Evolutionary conservation across 2,113 vertebrate species (phyloP).

Genomic region (Hydrochoerus hydrochaeris): DNA sequence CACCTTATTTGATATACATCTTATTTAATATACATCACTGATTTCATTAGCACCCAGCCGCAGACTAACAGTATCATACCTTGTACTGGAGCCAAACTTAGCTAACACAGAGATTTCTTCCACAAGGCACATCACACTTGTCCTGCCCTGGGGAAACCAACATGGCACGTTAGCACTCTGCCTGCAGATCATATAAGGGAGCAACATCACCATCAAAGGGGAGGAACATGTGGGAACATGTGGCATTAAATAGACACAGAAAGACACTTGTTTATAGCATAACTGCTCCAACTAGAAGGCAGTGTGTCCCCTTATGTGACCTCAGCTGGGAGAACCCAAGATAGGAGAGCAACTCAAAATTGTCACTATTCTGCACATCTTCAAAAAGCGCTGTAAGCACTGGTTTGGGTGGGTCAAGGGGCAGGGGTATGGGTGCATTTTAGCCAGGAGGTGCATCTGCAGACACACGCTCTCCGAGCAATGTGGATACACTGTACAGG

Average conservation of each 20-base stretch:
- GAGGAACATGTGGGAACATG: not conserved
- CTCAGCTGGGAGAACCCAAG: not conserved
- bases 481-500: not conserved
- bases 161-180: not conserved
- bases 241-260: not conserved
- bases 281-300: not conserved
- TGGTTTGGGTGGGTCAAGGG: too few species aligned
- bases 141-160: not conserved
- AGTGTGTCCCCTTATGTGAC: not conserved
- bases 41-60: not conserved
- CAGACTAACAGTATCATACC: too few species aligned
- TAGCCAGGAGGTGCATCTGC: not conserved
- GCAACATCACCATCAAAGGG: not conserved
- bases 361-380: rapidly evolving
- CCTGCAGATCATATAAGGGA: not conserved
- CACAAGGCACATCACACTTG: not conserved
- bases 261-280: not conserved
- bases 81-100: not conserved
- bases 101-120: not conserved
- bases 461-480: not conserved
- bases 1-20: not conserved
- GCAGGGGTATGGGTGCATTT: not conserved
- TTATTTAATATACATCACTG: not conserved
- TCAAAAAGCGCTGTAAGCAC: not conserved
- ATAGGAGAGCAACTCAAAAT: not conserved